Evolutionary conservation across 2,888 invertebrate species (phyloP), one percentile per base, ranked within the genome.

Genomic region (Drosophila fungiperda): DNA sequence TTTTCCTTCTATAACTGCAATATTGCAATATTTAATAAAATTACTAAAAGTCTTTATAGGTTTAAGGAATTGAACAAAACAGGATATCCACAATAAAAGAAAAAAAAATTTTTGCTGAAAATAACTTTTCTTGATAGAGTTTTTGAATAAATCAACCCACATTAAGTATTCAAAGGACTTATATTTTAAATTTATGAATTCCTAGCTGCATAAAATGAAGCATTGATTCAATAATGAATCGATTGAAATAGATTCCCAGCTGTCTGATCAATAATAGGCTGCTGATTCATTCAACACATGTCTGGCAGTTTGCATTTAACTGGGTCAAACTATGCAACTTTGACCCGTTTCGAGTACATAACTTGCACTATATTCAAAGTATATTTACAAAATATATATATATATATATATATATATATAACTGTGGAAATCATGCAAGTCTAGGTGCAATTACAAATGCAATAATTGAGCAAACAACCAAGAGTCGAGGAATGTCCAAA

Each of bases 301-400:
- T 66, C 64, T 65, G 73, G 33, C 20, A 53, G 61, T 36, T 59
- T 50, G 62, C 23, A 45, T 8, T 45, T 75, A 87, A 87, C 82
- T 86, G 82, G 89, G 85, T 86, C 85, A 86, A 66, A 68, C 72
- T 79, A 76, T 76, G 83, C 84, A 87, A 84, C 84, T 84, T 76
- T 89, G 85, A 86, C 85, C 85, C 84, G 87, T 83, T 85, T 85
- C 65, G 38, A 52, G 23, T 9, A 33, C 15, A 42, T 32, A 40
- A 6, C 40, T 40, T 11, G 40, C 32, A 55, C 38, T 26, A 38
- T 11, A 40, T 15, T 52, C 20, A 48, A 17, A n/a, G 12, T 23
- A 54, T 49, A 54, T 60, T 29, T 15, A 57, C 20, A 52, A 17
- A 15, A 9, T 23, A 54, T 49, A 54, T 60, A 68, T 3, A 17